Evolutionary conservation across 64 coral and sea anemone species (phyloP), one percentile per base, ranked within the genome.

Genomic region (Pocillopora damicornis): DNA sequence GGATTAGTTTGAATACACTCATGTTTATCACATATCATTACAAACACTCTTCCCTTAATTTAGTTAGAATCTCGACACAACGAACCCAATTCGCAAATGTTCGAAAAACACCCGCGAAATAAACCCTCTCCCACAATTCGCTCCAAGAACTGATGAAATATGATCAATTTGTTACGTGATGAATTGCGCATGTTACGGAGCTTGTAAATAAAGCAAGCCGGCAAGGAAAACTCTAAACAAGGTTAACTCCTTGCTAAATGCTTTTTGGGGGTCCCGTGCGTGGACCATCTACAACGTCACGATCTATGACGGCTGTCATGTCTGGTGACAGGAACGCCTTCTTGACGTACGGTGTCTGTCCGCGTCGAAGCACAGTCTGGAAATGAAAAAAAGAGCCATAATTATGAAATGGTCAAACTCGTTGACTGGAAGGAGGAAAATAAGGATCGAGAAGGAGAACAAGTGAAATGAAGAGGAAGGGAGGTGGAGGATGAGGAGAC

Each of bases 281-380:
- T 25, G 71, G 42, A 13, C 58, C 56, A 82, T 90, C 89, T 62
- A 62, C 34, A 9, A 77, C 60, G 20, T 90, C 89, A 76, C 45
- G 51, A 68, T 92, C 90, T 22, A 87, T 73, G 61, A 72, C 83
- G 58, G 90, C 90, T 60, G 90, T 92, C 73, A 80, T 10, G 18
- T 92, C 90, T 67, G 90, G 90, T 77, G 75, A 87, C 17, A 92
- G 59, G 63, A 91, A 91, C 7, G 76, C 51, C 81, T 87, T 92
- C 67, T 23, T 92, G 15, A 20, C 63, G 36, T 66, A 42, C 11
- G 90, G 74, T 0, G 75, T 51, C 56, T 30, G n/a, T 58, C 82
- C 75, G 59, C 84, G 63, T 64, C 82, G 82, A 86, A 20, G 57
- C 35, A 87, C 59, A 23, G 73, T 75, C 90, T 92, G 64, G 35